Evolutionary conservation across 2,888 invertebrate genomes (phyloP).

Genomic region (Drosophila anceps): DNA sequence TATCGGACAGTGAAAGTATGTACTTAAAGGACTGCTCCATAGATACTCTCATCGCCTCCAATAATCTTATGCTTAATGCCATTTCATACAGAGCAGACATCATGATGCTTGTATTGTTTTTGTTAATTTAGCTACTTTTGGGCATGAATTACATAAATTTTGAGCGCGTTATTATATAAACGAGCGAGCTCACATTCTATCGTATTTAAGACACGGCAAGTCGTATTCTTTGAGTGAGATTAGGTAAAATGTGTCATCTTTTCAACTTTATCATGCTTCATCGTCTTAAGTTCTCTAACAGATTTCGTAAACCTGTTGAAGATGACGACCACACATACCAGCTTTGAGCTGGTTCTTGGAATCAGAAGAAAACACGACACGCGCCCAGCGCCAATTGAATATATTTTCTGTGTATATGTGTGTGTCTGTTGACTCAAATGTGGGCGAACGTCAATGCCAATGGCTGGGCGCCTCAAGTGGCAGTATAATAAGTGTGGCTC

Average conservation of each 20-base stretch:
- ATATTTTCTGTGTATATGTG: conserved; percentile 4
- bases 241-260: neutral
- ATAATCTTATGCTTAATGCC: neutral
- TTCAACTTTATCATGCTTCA: neutral
- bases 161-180: neutral
- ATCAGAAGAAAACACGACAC: conserved; percentile 21
- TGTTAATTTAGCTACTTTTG: neutral
- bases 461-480: conserved; percentile 69
- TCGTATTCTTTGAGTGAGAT: neutral
- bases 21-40: neutral
- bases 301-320: neutral
- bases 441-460: conserved; percentile 52
- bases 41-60: neutral
- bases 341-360: neutral
- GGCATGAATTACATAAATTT: neutral
- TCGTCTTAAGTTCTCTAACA: neutral
- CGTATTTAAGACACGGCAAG: neutral
- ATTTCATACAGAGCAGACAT: neutral
- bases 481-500: conserved; percentile 59
- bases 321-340: too few species aligned
- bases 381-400: conserved; percentile 11
- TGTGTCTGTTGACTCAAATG: conserved; percentile 36
- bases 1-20: too few species aligned
- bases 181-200: neutral
- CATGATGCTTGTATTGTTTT: neutral